Conservation (phyloP, 2,888 invertebrate species). For the Amphiduros pacificus region DNA sequence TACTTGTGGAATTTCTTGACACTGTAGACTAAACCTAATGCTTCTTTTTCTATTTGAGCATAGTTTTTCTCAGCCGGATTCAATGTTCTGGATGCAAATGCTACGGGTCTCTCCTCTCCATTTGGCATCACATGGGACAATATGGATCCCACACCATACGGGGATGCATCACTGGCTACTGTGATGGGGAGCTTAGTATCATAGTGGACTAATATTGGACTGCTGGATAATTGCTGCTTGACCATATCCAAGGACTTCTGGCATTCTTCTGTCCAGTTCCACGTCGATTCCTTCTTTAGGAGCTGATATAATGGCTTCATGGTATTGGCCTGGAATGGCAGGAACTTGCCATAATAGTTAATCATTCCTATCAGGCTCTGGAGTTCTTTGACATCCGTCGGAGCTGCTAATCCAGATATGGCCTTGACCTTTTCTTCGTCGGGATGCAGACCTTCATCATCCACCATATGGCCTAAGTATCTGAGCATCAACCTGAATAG, state of each 20-base stretch:
- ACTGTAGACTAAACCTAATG: constrained; percentile 54
- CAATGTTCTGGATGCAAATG: constrained; percentile 57
- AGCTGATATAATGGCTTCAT: neutral
- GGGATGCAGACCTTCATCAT: neutral
- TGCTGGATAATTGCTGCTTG: constrained; percentile 27
- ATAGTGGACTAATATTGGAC: constrained; percentile 39
- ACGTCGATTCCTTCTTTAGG: neutral
- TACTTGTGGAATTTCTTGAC: constrained; percentile 57
- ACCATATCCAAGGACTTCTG: neutral
- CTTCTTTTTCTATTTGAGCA: constrained; percentile 55
- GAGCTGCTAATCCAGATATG: neutral
- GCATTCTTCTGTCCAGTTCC: neutral
- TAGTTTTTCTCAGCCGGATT: constrained; percentile 53
- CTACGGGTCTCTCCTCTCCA: constrained; percentile 55
- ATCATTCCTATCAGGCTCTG: neutral
- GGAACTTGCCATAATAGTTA: neutral
- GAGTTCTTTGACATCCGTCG: neutral
- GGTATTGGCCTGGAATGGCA: neutral
- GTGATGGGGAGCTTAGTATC: constrained; percentile 36
- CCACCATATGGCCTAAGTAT: constrained; percentile 1
- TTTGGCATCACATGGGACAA: constrained; percentile 39
- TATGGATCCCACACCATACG: constrained; percentile 44
- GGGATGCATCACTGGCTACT: constrained; percentile 54
- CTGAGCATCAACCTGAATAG: too few relatives aligned
- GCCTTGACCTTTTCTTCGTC: neutral